Evolutionary conservation across 2,888 invertebrate genomes (phyloP).

Genomic region (Tridacna crocea): DNA sequence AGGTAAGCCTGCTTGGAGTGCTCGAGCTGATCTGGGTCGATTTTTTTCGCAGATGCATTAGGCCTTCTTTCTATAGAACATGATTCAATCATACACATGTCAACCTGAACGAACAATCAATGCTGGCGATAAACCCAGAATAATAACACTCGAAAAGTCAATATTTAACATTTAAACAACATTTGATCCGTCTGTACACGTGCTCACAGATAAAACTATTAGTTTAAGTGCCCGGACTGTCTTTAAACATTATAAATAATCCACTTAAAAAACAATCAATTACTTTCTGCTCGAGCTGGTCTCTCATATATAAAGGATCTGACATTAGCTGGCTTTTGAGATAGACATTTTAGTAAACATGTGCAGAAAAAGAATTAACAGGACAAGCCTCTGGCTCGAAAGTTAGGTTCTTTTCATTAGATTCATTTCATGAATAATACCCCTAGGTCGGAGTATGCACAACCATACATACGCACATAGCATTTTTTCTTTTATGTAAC

Average conservation of each 20-base stretch:
- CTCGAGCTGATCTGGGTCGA: too few relatives aligned
- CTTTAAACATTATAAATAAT: conserved; percentile 7
- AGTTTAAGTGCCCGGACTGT: conserved; percentile 5
- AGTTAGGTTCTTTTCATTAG: too few relatives aligned
- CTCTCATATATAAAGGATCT: neutral
- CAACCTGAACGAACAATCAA: neutral
- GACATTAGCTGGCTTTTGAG: neutral
- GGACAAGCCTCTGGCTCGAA: too few relatives aligned
- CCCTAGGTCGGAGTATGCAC: too few relatives aligned
- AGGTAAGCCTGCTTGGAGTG: too few relatives aligned
- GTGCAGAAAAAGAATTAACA: neutral
- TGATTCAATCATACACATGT: neutral
- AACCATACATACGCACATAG: too few relatives aligned
- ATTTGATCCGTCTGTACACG: conserved; percentile 4
- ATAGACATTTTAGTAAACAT: neutral
- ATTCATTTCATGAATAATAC: too few relatives aligned
- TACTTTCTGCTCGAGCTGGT: neutral
- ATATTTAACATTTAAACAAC: neutral
- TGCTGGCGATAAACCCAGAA: neutral
- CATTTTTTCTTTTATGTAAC: too few relatives aligned
- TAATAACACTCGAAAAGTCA: neutral
- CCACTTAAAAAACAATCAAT: conserved; percentile 21
- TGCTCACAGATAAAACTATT: conserved; percentile 4
- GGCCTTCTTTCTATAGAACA: neutral
- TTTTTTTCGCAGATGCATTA: neutral